These are phyloP conservation scores for Alethe castanea DNA, from an alignment of 2,113 vertebrate species.

Conservation along the genomic window DNA sequence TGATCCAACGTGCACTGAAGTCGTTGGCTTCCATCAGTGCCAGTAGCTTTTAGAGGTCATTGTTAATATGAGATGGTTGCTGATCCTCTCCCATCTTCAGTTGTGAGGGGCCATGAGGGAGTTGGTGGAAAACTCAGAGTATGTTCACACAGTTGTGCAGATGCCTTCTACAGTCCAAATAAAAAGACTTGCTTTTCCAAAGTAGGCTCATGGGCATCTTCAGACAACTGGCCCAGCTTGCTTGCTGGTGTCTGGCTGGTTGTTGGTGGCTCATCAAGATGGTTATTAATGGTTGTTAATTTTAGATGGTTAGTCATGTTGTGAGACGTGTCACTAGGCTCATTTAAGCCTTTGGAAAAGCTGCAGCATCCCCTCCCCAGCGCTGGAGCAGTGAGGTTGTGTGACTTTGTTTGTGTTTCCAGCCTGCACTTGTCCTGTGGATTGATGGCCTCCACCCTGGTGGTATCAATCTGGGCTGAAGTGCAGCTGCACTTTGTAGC, in stretches of 20 bases:
- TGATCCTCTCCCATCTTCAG: background rate
- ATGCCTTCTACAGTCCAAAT: background rate
- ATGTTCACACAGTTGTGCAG: background rate
- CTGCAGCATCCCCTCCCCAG: background rate
- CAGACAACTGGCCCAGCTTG: background rate
- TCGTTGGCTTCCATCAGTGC: background rate
- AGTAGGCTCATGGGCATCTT: background rate
- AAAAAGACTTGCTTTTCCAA: background rate
- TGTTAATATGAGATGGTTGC: background rate
- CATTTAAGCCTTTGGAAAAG: background rate
- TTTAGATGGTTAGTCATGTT: background rate
- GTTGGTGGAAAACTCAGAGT: background rate
- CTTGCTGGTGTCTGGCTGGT: background rate
- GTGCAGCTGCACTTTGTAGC: constrained; percentile 63
- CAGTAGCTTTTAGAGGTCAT: background rate
- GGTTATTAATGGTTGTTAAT: background rate
- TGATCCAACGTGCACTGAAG: background rate
- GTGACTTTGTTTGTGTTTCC: constrained; percentile 1
- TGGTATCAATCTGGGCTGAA: constrained; percentile 42
- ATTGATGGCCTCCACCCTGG: constrained; percentile 17
- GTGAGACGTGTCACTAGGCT: background rate
- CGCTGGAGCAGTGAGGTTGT: background rate
- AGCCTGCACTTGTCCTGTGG: constrained; percentile 18
- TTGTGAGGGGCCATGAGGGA: background rate
- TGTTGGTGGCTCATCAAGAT: background rate